These are phyloP conservation scores for Enteromius argenteus DNA, from an alignment of 2,797 vertebrate genomes.

Conservation along the genomic window DNA sequence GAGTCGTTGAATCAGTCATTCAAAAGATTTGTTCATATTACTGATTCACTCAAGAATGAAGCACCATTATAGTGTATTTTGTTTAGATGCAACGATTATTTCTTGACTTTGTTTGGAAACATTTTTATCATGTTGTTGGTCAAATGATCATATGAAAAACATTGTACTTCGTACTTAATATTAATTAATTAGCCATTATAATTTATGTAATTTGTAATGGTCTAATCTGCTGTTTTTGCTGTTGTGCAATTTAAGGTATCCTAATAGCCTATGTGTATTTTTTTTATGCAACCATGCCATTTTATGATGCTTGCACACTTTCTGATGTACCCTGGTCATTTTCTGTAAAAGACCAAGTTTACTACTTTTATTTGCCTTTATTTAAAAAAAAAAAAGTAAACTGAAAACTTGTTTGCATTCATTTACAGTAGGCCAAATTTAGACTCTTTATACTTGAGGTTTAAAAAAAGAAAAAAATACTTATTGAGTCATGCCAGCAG, in stretches of 20 bases:
- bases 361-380: background rate
- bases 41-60: background rate
- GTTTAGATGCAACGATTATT: background rate
- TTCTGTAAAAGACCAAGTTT: background rate
- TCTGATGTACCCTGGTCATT: background rate
- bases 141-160: background rate
- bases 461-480: slow-evolving; percentile 41
- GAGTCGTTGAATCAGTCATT: background rate
- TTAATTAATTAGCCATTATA: background rate
- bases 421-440: background rate
- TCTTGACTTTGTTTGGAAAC: background rate
- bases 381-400: background rate
- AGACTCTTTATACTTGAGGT: background rate
- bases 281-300: background rate
- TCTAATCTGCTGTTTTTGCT: background rate
- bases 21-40: background rate
- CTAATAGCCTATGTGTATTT: background rate
- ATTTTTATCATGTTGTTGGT: background rate
- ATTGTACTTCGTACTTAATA: background rate
- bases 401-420: background rate
- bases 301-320: too few relatives aligned
- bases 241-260: background rate
- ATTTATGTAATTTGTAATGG: background rate
- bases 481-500: slow-evolving; percentile 52
- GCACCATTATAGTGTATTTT: background rate